These are phyloP conservation scores for Psittacus erithacus DNA, from an alignment of 2,113 vertebrate species.

Conservation along the genomic window DNA sequence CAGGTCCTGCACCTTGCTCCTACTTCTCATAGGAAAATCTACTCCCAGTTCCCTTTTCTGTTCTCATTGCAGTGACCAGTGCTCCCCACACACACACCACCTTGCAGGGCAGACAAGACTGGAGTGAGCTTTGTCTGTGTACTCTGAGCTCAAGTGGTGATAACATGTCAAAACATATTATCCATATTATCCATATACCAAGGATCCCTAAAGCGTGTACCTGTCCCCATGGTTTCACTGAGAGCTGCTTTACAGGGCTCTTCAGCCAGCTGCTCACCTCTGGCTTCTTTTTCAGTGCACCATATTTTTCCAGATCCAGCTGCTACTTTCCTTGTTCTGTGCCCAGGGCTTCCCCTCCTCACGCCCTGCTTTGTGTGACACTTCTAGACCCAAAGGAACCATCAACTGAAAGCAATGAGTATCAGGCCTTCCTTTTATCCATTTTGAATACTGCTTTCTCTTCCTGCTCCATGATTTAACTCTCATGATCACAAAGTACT, in stretches of 20 bases:
- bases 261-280: rapidly evolving
- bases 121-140: background rate
- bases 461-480: background rate
- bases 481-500: background rate
- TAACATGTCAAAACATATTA: background rate
- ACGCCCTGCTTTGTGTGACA: too few species aligned
- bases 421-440: background rate
- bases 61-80: rapidly evolving
- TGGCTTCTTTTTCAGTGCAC: background rate
- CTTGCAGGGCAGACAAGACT: background rate
- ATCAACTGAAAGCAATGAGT: background rate
- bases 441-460: background rate
- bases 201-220: background rate
- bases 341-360: background rate
- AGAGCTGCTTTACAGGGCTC: background rate
- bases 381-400: background rate
- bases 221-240: background rate
- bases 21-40: background rate
- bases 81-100: background rate
- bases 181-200: background rate
- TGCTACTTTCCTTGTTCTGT: background rate
- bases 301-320: background rate
- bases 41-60: rapidly evolving
- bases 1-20: background rate
- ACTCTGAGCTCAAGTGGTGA: background rate